Evolutionary conservation across 2,797 vertebrate genomes (phyloP), one percentile per base, ranked within the genome.

Genomic region (Micropoecilia bifurca): DNA sequence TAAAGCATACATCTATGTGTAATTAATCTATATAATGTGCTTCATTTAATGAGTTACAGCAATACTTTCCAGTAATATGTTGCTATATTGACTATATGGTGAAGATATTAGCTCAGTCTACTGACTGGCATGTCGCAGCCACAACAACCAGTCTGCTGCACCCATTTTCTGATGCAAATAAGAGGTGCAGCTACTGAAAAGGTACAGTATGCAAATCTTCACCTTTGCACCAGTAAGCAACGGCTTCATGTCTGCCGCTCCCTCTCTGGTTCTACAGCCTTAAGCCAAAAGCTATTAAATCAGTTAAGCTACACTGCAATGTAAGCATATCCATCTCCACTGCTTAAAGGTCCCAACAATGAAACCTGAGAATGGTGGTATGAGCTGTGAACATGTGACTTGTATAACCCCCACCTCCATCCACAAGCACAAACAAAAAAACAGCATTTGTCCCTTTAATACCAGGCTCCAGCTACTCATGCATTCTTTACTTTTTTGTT

Each of bases 401-500:
- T 82, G 55, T 69, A 36, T 79, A 30, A 48, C 72, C 69, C 79
- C 68, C 36, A 45, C 81, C 89, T 81, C 84, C 80, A 74, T 77
- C 71, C 50, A 50, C 63, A 72, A 45, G 83, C 81, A 94, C 41
- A 41, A 8, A 7, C 5, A 41, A 6, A 90, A 94, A 93, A 85
- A 89, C 90, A 77, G 57, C 48, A 55, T 88, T 91, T 94, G 90
- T 94, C 73, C 84, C 87, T 79, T 76, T 43, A 76, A 80, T 75
- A 73, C 75, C 46, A 16, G 53, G 80, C 86, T 89, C 82, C 79
- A 82, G 84, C 80, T 59, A 1, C 48, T 77, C 33, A 74, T 69
- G 81, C 87, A 92, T 93, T 92, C 90, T 93, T 91, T 86, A 48
- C 80, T 78, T 82, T 81, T 92, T 92, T 92, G 85, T 89, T 89